These are phyloP conservation scores for Sternarchorhynchus goeldii DNA, from an alignment of 2,797 vertebrate species.

Conservation along the genomic window DNA sequence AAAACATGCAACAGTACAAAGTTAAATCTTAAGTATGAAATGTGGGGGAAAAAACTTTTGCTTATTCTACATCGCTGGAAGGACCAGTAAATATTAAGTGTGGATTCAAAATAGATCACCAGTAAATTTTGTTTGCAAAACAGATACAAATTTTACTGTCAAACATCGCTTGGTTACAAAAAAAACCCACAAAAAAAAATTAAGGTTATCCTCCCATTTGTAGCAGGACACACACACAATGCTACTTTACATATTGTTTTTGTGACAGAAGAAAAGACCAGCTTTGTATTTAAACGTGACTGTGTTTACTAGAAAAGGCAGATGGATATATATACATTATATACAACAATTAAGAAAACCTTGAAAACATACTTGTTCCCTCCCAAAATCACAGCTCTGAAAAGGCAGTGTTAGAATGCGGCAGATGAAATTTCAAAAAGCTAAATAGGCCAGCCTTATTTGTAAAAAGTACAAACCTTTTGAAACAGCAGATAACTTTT, in stretches of 20 bases:
- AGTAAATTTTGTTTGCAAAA: too few relatives aligned
- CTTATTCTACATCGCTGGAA: too few relatives aligned
- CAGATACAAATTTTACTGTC: too few relatives aligned
- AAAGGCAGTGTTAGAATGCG: constrained; percentile 68
- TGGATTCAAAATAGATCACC: too few relatives aligned
- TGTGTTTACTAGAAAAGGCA: constrained; percentile 79
- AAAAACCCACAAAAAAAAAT: too few relatives aligned
- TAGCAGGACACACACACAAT: too few relatives aligned
- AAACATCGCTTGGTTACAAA: too few relatives aligned
- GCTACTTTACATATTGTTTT: constrained; percentile 56
- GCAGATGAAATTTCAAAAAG: constrained; percentile 60
- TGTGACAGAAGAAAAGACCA: not conserved
- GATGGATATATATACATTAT: constrained; percentile 66
- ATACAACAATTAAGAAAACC: constrained; percentile 75
- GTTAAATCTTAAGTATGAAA: too few relatives aligned
- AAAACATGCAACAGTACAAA: too few relatives aligned
- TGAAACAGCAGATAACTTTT: constrained; percentile 65
- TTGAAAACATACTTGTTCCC: constrained; percentile 60
- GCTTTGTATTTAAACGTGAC: constrained; percentile 45
- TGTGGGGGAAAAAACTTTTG: too few relatives aligned
- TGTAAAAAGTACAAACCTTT: constrained; percentile 70
- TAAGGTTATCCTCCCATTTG: too few relatives aligned
- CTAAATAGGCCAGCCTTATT: constrained; percentile 67
- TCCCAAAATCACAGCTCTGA: constrained; percentile 23
- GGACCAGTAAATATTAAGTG: too few relatives aligned